Evolutionary conservation across 2,888 invertebrate species (phyloP).

Genomic region (Drosophila neotestacea): DNA sequence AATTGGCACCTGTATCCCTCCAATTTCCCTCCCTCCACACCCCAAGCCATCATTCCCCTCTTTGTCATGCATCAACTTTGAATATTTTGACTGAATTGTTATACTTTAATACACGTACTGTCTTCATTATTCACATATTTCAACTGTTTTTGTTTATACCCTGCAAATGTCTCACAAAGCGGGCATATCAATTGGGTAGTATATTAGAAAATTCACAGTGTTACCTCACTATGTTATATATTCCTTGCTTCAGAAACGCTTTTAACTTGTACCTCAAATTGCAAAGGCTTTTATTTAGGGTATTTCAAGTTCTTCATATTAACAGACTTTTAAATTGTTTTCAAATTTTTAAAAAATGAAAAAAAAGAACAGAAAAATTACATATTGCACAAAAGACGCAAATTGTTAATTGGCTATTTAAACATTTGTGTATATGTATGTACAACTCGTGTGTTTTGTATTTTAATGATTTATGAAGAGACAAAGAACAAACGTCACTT

Average conservation of each 20-base stretch:
- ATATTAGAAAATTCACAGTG: neutral
- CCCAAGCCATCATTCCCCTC: neutral
- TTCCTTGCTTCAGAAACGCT: neutral
- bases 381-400: conserved; percentile 57
- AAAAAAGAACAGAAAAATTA: conserved; percentile 13
- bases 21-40: neutral
- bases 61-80: neutral
- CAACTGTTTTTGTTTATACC: neutral
- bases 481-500: conserved; percentile 12
- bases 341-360: conserved; percentile 14
- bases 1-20: conserved; percentile 24
- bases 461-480: neutral
- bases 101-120: neutral
- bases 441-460: neutral
- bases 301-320: conserved; percentile 1
- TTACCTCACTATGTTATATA: neutral
- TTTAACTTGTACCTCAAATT: neutral
- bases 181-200: neutral
- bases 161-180: neutral
- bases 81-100: conserved; percentile 6
- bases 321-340: conserved; percentile 6
- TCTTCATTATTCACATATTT: conserved; percentile 1
- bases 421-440: conserved; percentile 43
- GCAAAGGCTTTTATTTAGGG: neutral
- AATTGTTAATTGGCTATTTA: conserved; percentile 74